Conservation (phyloP, 2,888 invertebrate genomes). For the Temnothorax ravouxi region DNA sequence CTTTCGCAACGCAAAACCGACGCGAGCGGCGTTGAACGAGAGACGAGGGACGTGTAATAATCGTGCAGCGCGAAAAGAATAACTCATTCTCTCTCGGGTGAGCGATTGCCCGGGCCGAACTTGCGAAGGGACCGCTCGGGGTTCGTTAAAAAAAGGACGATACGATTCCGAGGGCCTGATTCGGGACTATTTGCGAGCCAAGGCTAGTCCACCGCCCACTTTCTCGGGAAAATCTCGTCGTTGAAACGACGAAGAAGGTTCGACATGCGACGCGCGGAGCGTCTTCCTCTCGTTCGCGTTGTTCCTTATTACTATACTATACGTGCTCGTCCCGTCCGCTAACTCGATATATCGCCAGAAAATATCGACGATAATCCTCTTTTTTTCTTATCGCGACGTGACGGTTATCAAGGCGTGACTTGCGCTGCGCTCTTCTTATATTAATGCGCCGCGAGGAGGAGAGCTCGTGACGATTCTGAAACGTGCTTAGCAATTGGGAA, state of each 20-base stretch:
- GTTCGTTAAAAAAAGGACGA: slow-evolving; percentile 10
- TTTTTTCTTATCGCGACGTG: neutral
- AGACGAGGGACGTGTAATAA: slow-evolving; percentile 7
- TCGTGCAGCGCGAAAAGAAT: slow-evolving; percentile 1
- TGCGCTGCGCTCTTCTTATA: neutral
- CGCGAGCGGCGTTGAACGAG: slow-evolving; percentile 1
- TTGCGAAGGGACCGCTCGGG: too few species aligned
- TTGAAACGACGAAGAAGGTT: neutral
- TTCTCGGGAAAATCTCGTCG: slow-evolving; percentile 20
- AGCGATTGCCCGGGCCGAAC: neutral
- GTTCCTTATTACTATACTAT: neutral
- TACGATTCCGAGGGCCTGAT: neutral
- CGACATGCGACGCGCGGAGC: too few species aligned
- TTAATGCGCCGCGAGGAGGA: neutral
- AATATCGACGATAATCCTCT: neutral
- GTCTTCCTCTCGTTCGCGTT: neutral
- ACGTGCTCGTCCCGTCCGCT: neutral
- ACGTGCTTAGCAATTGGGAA: too few species aligned
- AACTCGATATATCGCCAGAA: neutral
- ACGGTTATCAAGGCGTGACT: slow-evolving; percentile 30
- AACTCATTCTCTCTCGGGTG: slow-evolving; percentile 1
- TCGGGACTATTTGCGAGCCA: neutral
- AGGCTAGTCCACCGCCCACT: neutral
- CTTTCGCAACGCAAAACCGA: slow-evolving; percentile 17
- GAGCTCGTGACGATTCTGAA: neutral